A percentile compares a stretch with the other conserved stretches of the same genome.
phyloP scores from a whole-genome alignment of 64 coral and sea anemone genomes.

The Stichodactyla mertensii region DNA sequence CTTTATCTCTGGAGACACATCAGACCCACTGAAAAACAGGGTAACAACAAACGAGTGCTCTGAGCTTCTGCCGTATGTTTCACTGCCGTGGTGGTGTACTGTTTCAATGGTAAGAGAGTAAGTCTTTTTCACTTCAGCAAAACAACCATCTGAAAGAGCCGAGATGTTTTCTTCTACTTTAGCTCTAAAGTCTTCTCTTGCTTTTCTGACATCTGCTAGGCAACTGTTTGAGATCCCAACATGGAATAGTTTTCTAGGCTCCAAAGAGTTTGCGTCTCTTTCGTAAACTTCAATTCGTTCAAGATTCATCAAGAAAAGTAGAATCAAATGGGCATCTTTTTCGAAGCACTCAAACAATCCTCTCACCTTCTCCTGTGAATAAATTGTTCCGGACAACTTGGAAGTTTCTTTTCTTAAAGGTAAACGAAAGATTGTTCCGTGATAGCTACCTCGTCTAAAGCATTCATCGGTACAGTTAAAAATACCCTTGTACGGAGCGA shows the following conservation, averaged over 20 bases:
- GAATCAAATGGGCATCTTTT: slow-evolving; percentile 60
- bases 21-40: slow-evolving; percentile 33
- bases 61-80: too few relatives aligned
- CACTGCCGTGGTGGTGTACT: not conserved
- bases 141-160: not conserved
- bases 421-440: slow-evolving; percentile 90
- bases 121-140: slow-evolving; percentile 23
- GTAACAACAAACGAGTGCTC: slow-evolving; percentile 54
- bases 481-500: slow-evolving; percentile 73
- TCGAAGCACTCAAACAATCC: slow-evolving; percentile 72
- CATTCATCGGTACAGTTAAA: slow-evolving; percentile 54
- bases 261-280: slow-evolving; percentile 15
- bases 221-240: slow-evolving; percentile 28
- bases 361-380: slow-evolving; percentile 61
- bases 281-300: slow-evolving; percentile 69
- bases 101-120: slow-evolving; percentile 54
- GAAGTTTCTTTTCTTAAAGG: slow-evolving; percentile 61
- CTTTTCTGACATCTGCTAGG: slow-evolving; percentile 17
- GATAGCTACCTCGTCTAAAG: slow-evolving; percentile 45
- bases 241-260: slow-evolving; percentile 43
- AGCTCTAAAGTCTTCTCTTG: slow-evolving; percentile 36
- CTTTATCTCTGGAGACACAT: slow-evolving; percentile 28
- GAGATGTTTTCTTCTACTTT: not conserved
- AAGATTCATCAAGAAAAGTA: slow-evolving; percentile 75
- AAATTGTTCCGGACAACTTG: slow-evolving; percentile 70